A percentile compares a stretch with the other conserved stretches of the same genome.
These are phyloP conservation scores for Cyrtorhinus lividipennis DNA, from an alignment of 1,140 invertebrate species.

Conservation along the genomic window DNA sequence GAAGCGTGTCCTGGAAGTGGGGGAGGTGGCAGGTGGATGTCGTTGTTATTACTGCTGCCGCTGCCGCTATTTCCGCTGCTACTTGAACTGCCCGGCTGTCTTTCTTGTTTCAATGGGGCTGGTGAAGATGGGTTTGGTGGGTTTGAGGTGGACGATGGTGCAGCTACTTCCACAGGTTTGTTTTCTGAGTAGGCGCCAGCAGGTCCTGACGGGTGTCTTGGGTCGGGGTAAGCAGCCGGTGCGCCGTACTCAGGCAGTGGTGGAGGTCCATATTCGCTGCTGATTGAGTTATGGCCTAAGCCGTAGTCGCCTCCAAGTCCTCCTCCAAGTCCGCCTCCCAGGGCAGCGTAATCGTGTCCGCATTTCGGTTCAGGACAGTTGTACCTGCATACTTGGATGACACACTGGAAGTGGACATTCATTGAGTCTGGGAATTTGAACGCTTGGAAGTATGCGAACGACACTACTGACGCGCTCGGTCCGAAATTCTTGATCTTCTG, in stretches of 20 bases:
- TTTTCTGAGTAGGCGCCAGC: slow-evolving; percentile 66
- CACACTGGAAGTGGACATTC: slow-evolving; percentile 93
- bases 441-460: slow-evolving; percentile 86
- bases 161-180: slow-evolving; percentile 59
- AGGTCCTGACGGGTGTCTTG: slow-evolving; percentile 62
- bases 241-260: slow-evolving; percentile 25
- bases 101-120: slow-evolving; percentile 35
- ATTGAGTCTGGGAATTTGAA: slow-evolving; percentile 94
- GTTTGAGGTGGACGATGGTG: slow-evolving; percentile 42
- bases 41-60: slow-evolving; percentile 31
- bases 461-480: slow-evolving; percentile 75
- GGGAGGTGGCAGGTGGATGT: slow-evolving; percentile 60
- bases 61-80: slow-evolving; percentile 29
- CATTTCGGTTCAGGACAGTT: slow-evolving; percentile 78
- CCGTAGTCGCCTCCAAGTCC: slow-evolving; percentile 21
- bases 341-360: slow-evolving; percentile 21
- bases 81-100: slow-evolving; percentile 17
- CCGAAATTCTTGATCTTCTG: slow-evolving; percentile 94
- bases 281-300: slow-evolving; percentile 27
- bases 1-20: slow-evolving; percentile 56
- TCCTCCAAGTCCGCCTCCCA: slow-evolving; percentile 16
- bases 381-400: slow-evolving; percentile 85
- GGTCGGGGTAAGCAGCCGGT: slow-evolving; percentile 37
- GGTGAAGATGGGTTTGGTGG: slow-evolving; percentile 39
- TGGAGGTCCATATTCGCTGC: slow-evolving; percentile 52